Conservation (phyloP, 2,888 invertebrate species). For the Aspidapion aeneum region DNA sequence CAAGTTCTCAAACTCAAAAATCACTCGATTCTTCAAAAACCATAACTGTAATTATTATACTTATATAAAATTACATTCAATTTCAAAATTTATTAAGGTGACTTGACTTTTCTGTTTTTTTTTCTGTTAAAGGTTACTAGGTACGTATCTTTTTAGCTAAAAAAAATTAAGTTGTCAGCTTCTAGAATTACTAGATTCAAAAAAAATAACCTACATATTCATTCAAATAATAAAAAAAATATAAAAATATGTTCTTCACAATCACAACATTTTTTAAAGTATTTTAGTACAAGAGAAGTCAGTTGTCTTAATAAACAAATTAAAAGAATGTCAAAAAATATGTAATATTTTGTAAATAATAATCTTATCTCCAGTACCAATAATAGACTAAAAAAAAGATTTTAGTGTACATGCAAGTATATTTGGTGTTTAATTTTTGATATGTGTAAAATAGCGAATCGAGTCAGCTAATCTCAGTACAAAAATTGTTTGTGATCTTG, state of each 20-base stretch:
- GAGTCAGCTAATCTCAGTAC: slow-evolving; percentile 42
- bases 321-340: slow-evolving; percentile 14
- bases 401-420: slow-evolving; percentile 42
- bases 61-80: slow-evolving; percentile 17
- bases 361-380: slow-evolving; percentile 45
- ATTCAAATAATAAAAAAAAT: too few species aligned
- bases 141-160: too few species aligned
- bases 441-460: slow-evolving; percentile 42
- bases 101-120: too few species aligned
- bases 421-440: slow-evolving; percentile 44
- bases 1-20: slow-evolving; percentile 43
- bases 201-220: too few species aligned
- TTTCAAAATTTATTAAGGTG: background rate
- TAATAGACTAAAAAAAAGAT: slow-evolving; percentile 41
- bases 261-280: too few species aligned
- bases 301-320: background rate
- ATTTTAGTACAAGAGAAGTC: too few species aligned
- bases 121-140: too few species aligned
- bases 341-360: slow-evolving; percentile 37
- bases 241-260: too few species aligned
- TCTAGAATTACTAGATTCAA: too few species aligned
- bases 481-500: slow-evolving; percentile 44
- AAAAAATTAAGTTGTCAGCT: too few species aligned
- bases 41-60: slow-evolving; percentile 35
- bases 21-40: slow-evolving; percentile 43